A percentile compares a stretch with the other conserved stretches of the same genome.
These are phyloP conservation scores for Amia ocellicauda DNA, from an alignment of 2,113 vertebrate species.

Conservation along the genomic window DNA sequence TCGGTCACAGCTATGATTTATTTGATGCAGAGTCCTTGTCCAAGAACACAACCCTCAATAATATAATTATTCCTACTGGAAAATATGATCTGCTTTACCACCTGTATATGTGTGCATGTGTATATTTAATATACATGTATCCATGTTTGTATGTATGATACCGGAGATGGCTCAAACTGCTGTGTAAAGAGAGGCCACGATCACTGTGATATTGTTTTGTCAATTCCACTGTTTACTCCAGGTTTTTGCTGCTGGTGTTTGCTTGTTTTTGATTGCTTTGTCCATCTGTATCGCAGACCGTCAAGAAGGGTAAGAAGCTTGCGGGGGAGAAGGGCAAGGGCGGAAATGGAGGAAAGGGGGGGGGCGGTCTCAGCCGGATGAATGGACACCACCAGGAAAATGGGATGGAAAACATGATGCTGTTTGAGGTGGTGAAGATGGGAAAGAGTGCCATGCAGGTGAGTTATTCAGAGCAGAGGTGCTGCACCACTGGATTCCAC, in stretches of 20 bases:
- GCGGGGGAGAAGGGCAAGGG: slow-evolving; percentile 86
- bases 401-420: slow-evolving; percentile 98
- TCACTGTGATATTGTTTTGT: not conserved
- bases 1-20: no score
- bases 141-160: no score
- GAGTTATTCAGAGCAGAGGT: slow-evolving; percentile 30
- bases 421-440: slow-evolving; percentile 97
- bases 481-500: no score
- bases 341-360: slow-evolving; percentile 72
- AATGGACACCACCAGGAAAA: slow-evolving; percentile 99
- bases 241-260: no score
- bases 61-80: no score
- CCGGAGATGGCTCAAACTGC: no score
- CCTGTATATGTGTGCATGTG: no score
- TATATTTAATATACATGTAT: no score
- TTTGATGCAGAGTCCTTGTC: no score
- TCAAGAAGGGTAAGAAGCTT: slow-evolving; percentile 90
- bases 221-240: not conserved
- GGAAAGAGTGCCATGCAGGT: slow-evolving; percentile 99
- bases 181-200: no score
- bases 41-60: no score
- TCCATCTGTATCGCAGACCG: slow-evolving; percentile 62
- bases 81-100: no score
- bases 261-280: slow-evolving; percentile 9
- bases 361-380: slow-evolving; percentile 83